These are phyloP conservation scores for Phrynocephalus forsythii DNA, from an alignment of 2,797 vertebrate genomes.

Conservation along the genomic window DNA sequence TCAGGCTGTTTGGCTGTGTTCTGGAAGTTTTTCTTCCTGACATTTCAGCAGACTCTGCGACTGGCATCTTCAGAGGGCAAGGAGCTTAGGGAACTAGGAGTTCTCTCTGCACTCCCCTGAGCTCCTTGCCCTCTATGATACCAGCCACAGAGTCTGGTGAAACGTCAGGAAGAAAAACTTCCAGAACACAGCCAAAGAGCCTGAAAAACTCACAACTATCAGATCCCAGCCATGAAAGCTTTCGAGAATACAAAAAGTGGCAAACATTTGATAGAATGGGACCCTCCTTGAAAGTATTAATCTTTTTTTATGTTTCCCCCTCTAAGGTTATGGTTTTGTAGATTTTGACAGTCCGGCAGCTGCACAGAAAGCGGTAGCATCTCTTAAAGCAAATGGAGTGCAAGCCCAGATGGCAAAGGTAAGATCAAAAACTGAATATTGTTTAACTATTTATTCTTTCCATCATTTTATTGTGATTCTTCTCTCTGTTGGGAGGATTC, in stretches of 20 bases:
- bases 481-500: constrained; percentile 10
- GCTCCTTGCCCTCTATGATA: no score
- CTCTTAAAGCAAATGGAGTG: constrained; percentile 95
- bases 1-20: no score
- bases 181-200: no score
- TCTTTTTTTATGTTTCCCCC: constrained; percentile 52
- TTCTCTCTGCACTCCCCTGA: no score
- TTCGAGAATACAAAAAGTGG: neutral
- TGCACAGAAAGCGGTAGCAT: constrained; percentile 96
- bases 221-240: no score
- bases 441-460: neutral
- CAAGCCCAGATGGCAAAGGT: constrained; percentile 99
- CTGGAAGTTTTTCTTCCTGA: no score
- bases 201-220: no score
- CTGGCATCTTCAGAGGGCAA: no score
- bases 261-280: neutral
- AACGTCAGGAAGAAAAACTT: no score
- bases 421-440: constrained; percentile 59
- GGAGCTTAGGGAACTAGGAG: no score
- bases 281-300: constrained; percentile 29
- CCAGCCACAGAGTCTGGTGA: no score
- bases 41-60: no score
- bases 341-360: constrained; percentile 97
- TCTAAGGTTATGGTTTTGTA: constrained; percentile 95
- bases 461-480: neutral